Conservation (phyloP, 2,113 vertebrate species). For the Zingel zingel region DNA sequence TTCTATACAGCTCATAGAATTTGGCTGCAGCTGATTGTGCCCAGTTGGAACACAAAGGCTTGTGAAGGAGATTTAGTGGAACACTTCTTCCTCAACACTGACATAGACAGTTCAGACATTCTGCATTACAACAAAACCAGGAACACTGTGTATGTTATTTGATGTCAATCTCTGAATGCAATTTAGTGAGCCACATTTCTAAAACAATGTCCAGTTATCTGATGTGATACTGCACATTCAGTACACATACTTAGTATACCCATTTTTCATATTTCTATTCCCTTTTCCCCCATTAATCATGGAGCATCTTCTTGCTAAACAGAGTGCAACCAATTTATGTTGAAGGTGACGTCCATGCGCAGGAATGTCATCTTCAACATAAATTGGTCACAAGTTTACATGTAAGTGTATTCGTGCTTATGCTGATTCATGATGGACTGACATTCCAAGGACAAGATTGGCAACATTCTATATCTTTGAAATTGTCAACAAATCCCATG, state of each 20-base stretch:
- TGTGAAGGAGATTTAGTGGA: slow-evolving; percentile 50
- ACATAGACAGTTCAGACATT: slow-evolving; percentile 18
- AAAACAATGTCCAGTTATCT: neutral
- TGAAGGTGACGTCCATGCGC: too few species aligned
- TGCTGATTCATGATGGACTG: neutral
- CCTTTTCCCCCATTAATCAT: neutral
- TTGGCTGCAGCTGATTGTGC: slow-evolving; percentile 62
- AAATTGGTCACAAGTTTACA: neutral
- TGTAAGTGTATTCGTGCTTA: neutral
- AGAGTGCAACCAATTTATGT: neutral
- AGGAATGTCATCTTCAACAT: neutral
- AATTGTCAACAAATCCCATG: neutral
- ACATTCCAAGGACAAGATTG: neutral
- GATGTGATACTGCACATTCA: neutral
- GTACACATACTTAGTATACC: neutral
- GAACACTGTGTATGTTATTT: neutral
- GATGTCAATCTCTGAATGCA: slow-evolving; percentile 8
- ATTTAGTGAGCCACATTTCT: neutral
- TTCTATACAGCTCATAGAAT: slow-evolving; percentile 55
- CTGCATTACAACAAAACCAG: slow-evolving; percentile 23
- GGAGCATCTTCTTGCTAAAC: neutral
- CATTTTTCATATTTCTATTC: neutral
- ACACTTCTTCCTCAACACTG: slow-evolving; percentile 26
- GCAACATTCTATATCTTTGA: neutral
- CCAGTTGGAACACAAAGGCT: slow-evolving; percentile 49